These are phyloP conservation scores for Yponomeuta evonymella DNA, from an alignment of 2,888 invertebrate genomes.

Conservation along the genomic window DNA sequence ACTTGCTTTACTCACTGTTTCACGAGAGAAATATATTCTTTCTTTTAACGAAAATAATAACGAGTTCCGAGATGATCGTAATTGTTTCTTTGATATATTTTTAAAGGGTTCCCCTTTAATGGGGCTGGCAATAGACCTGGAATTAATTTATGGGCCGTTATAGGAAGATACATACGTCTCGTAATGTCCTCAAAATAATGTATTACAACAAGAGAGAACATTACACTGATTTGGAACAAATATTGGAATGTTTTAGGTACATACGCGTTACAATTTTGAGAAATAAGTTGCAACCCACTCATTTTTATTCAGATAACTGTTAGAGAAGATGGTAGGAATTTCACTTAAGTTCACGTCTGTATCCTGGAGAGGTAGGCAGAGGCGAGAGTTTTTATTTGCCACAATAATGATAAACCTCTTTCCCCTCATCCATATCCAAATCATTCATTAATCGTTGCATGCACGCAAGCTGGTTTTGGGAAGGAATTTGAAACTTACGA, in stretches of 20 bases:
- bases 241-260: background rate
- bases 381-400: too few species aligned
- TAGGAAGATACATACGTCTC: background rate
- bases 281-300: too few species aligned
- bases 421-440: too few species aligned
- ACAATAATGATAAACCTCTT: too few species aligned
- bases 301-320: too few species aligned
- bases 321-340: too few species aligned
- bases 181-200: background rate
- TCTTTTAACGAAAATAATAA: constrained; percentile 9
- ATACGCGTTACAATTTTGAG: too few species aligned
- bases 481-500: too few species aligned
- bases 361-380: too few species aligned
- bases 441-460: too few species aligned
- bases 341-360: too few species aligned
- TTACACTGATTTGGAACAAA: background rate
- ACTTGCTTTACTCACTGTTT: background rate
- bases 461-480: too few species aligned
- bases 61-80: constrained; percentile 11
- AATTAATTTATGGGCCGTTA: background rate
- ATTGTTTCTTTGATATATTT: constrained; percentile 13
- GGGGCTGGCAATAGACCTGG: background rate
- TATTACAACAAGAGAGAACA: background rate
- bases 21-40: background rate
- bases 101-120: constrained; percentile 7